phyloP scores from a whole-genome alignment of 2,113 vertebrate genomes.

The Heterotilapia buettikoferi region DNA sequence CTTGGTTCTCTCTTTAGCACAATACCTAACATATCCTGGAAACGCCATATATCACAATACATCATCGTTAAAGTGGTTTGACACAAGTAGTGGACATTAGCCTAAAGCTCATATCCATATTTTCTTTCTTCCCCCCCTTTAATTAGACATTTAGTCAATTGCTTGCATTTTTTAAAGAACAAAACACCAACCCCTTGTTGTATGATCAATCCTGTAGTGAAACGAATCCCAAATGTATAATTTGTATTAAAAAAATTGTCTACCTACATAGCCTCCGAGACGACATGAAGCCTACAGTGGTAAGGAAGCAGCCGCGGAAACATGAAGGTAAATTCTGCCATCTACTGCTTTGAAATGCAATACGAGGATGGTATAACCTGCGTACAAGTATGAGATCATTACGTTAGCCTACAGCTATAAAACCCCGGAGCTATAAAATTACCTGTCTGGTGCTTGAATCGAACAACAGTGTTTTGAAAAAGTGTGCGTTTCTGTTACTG shows the following conservation, averaged over 20 bases:
- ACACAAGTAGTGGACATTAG: background rate
- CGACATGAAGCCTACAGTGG: background rate
- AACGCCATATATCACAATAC: background rate
- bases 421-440: background rate
- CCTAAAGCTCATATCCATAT: background rate
- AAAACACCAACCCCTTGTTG: background rate
- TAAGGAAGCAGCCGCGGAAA: background rate
- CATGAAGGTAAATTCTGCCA: conserved; percentile 22
- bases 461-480: background rate
- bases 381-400: background rate
- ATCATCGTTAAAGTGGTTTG: background rate
- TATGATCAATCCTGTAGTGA: background rate
- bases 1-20: background rate
- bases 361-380: background rate
- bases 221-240: background rate
- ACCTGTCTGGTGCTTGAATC: background rate
- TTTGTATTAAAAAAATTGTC: background rate
- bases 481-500: background rate
- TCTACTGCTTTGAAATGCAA: conserved; percentile 1
- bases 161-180: background rate
- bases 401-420: background rate
- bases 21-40: background rate
- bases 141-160: background rate
- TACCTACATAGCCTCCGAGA: background rate
- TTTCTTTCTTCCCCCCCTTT: background rate